Evolutionary conservation across 1,140 invertebrate genomes (phyloP).

Genomic region (Drosophila insularis): DNA sequence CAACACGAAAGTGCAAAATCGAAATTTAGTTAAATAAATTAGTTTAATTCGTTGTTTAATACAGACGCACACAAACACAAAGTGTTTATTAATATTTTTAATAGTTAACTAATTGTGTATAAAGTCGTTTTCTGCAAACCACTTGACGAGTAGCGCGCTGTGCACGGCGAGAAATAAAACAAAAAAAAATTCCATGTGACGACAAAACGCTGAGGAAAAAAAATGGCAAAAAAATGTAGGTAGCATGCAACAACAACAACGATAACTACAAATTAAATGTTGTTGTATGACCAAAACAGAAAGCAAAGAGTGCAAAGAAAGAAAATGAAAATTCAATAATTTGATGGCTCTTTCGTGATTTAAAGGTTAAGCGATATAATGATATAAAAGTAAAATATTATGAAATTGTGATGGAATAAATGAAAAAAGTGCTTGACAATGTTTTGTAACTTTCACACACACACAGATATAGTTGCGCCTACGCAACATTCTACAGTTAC

Average conservation of each 20-base stretch:
- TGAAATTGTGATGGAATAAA: conserved; percentile 58
- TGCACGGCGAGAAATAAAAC: conserved; percentile 24
- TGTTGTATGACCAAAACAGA: conserved; percentile 15
- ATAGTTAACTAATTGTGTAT: conserved; percentile 17
- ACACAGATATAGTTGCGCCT: conserved; percentile 41
- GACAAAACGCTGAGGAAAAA: conserved; percentile 35
- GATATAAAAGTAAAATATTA: conserved; percentile 41
- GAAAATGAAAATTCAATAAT: conserved; percentile 76
- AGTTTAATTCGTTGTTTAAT: conserved; percentile 38
- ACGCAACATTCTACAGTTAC: conserved; percentile 46
- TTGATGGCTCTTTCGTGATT: conserved; percentile 36
- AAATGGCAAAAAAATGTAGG: conserved; percentile 78
- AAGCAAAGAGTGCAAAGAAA: conserved; percentile 9
- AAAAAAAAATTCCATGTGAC: conserved; percentile 56
- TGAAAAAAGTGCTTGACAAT: conserved; percentile 33
- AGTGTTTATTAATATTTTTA: conserved; percentile 28
- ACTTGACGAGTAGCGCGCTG: conserved; percentile 41
- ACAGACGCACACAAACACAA: conserved; percentile 31
- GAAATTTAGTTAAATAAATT: conserved; percentile 46
- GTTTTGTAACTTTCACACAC: conserved; percentile 65
- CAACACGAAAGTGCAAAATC: conserved; percentile 20
- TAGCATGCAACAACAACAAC: conserved; percentile 42
- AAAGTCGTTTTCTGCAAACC: conserved; percentile 30
- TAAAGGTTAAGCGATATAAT: conserved; percentile 57
- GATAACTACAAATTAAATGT: conserved; percentile 24